These are phyloP conservation scores for Mionectes olivaceus DNA, from an alignment of 2,797 vertebrate genomes.

Conservation along the genomic window DNA sequence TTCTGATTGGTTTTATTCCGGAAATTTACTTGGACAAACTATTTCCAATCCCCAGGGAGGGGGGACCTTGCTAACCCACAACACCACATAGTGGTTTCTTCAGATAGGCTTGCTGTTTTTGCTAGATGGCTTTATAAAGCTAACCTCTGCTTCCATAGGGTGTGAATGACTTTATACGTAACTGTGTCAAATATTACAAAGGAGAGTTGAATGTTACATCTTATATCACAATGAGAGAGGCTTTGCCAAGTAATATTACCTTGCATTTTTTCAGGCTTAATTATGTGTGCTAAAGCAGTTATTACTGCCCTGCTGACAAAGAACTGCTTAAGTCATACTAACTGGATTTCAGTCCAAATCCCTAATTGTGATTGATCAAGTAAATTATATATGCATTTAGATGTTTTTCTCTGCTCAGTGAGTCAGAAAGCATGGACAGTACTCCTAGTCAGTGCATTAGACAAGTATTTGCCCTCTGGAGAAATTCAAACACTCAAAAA, in stretches of 20 bases:
- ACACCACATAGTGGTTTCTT: neutral
- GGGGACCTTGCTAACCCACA: too few species aligned
- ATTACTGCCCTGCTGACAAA: neutral
- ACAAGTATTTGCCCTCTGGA: neutral
- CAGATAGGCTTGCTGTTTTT: neutral
- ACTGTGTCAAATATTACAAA: neutral
- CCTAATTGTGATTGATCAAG: slow-evolving; percentile 31
- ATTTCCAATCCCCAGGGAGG: too few species aligned
- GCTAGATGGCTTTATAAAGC: neutral
- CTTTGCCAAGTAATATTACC: neutral
- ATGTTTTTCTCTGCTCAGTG: neutral
- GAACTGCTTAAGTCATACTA: neutral
- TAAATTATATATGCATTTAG: slow-evolving; percentile 13
- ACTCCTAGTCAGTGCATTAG: neutral
- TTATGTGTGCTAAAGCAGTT: slow-evolving; percentile 17
- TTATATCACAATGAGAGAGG: neutral
- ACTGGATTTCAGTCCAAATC: slow-evolving; percentile 20
- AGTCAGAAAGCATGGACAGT: neutral
- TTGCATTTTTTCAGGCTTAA: neutral
- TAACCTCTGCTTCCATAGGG: neutral
- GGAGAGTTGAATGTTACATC: neutral
- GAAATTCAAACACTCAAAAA: neutral
- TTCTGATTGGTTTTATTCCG: too few species aligned
- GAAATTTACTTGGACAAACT: too few species aligned
- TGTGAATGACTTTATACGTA: neutral